Base-by-base conservation (phyloP, 30 jellyfish, hydroid and myxozoan species). In the Phacellophora camtschatica region DNA sequence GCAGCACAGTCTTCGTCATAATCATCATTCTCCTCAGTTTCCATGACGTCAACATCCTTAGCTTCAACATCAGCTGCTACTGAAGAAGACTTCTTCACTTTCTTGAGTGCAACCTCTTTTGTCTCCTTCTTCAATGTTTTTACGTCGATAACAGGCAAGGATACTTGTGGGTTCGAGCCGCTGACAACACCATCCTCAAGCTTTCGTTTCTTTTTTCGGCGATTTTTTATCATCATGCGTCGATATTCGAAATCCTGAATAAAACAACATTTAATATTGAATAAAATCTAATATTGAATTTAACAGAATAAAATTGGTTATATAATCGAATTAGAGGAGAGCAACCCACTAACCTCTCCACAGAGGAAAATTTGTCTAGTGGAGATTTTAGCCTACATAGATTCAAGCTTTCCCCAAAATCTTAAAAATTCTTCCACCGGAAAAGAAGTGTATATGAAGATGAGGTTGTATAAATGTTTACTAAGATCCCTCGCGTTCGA, bases 1-100 rank as follows among this genome's bases (percentile, higher is more conserved):
- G 96, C 97, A 34, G 97, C 86, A 48, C 99, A 93, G 53, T 86
- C 97, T 24, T 93, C 99, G 11, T 93, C 99, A 5, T 82, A 93
- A 27, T 86, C 94, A 3, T 74, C 97, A 20, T 64, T 54, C 12
- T 84, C 98, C 7, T 55, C 92, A 35, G 79, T 62, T 36, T 83
- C 90, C 65, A 57, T 56, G 7, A 68, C 96, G 19, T 85, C 96
- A 48, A 74, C 85, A 72, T 43, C 59, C 24, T 49, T 73, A 1
- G 74, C 56, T 18, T 84, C 96, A 22, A 32, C 54, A 25, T 73
- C 83, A n/a, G 16, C 31, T 48, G 69, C 31, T 20, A 35, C 23
- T 13, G 74, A 64, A 12, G 48, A 13, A 20, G 59, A 22, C 23
- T 59, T 76, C 82, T 83, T 90, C 12, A 51, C 55, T 34, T 61